Percentiles rank a stretch among this genome's conserved stretches.
Evolutionary conservation across 2,888 invertebrate species (phyloP).

Genomic region (Cryptosula pallasiana): DNA sequence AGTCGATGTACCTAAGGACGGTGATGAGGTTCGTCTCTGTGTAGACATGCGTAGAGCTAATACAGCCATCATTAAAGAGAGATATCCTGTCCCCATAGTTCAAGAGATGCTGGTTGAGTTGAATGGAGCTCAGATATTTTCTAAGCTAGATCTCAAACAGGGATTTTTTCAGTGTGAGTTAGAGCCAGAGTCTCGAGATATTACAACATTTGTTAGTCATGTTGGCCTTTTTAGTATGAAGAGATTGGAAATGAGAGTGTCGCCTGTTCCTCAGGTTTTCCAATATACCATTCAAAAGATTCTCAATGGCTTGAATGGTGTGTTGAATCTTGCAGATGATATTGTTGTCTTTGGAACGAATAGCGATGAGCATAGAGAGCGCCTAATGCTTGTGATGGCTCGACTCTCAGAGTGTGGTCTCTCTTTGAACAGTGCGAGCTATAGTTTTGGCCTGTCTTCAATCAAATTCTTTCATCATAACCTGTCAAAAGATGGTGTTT

Average conservation of each 20-base stretch:
- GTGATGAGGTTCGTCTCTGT: background rate
- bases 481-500: background rate
- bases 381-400: background rate
- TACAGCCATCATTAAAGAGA: conserved; percentile 12
- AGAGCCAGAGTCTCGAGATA: background rate
- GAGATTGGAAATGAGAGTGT: background rate
- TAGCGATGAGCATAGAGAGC: background rate
- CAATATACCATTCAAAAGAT: background rate
- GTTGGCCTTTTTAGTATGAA: background rate
- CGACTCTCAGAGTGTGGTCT: background rate
- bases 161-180: background rate
- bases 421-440: background rate
- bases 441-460: background rate
- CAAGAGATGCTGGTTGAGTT: conserved; percentile 9
- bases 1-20: background rate
- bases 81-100: background rate
- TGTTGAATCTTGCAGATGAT: background rate
- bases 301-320: background rate
- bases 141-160: no score
- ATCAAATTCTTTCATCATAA: conserved; percentile 8
- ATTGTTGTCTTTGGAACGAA: background rate
- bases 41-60: conserved; percentile 7
- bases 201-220: conserved; percentile 16
- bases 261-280: background rate
- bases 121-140: no score